These are phyloP conservation scores for Notolepis coatsorum DNA, from an alignment of 2,797 vertebrate genomes.

Conservation along the genomic window DNA sequence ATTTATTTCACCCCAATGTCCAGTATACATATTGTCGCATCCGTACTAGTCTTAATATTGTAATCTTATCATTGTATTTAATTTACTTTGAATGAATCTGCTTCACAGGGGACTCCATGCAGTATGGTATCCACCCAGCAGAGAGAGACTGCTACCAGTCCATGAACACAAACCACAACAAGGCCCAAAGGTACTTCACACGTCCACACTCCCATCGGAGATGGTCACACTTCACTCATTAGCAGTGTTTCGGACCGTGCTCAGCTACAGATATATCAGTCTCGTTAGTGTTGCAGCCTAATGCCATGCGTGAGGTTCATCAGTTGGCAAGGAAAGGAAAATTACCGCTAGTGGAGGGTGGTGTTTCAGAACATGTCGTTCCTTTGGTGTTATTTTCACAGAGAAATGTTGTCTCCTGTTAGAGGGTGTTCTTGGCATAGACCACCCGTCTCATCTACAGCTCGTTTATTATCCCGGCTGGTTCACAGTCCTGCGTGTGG, in stretches of 20 bases:
- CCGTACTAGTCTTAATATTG: not conserved
- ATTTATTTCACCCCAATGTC: too few relatives aligned
- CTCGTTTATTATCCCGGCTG: not conserved
- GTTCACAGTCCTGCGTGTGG: not conserved
- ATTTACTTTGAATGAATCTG: not conserved
- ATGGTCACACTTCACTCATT: not conserved
- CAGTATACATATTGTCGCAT: not conserved
- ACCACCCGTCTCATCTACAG: not conserved
- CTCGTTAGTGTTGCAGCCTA: not conserved
- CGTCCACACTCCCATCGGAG: slow-evolving; percentile 2
- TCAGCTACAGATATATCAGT: not conserved
- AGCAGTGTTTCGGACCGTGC: not conserved
- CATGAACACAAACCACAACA: slow-evolving; percentile 73
- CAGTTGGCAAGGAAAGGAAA: not conserved
- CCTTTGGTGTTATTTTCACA: too few relatives aligned
- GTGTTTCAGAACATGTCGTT: not conserved
- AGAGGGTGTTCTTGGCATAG: not conserved
- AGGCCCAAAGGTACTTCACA: slow-evolving; percentile 71
- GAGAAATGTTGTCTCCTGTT: not conserved
- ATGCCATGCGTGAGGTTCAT: not conserved
- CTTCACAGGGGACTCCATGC: slow-evolving; percentile 75
- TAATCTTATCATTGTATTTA: not conserved
- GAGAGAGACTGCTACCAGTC: slow-evolving; percentile 79
- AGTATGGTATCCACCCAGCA: slow-evolving; percentile 66
- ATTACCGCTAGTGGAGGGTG: too few relatives aligned